Conservation (phyloP, 2,797 vertebrate species). For the Cacajao melanocephalus region DNA sequence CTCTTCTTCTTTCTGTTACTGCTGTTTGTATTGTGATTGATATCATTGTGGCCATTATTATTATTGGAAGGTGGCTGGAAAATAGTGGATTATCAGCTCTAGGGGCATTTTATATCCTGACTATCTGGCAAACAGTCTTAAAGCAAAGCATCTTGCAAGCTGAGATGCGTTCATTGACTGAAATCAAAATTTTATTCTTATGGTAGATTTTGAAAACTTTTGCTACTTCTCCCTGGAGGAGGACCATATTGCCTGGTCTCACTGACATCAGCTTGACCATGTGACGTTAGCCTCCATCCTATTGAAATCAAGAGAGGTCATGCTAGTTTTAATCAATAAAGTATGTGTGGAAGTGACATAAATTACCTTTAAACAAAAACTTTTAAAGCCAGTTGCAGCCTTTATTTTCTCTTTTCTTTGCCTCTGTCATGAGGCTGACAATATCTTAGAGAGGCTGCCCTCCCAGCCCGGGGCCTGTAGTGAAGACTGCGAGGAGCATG, state of each 20-base stretch:
- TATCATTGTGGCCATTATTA: not conserved
- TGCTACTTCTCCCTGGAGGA: not conserved
- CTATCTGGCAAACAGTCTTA: not conserved
- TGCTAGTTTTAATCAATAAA: not conserved
- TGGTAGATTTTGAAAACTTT: not conserved
- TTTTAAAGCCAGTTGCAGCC: not conserved
- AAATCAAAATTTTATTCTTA: not conserved
- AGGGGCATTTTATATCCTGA: not conserved
- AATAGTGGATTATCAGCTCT: not conserved
- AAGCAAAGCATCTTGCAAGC: not conserved
- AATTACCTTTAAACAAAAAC: conserved; percentile 8
- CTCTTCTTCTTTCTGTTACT: not conserved
- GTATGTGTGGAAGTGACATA: not conserved
- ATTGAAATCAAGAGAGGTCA: not conserved
- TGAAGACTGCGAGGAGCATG: not conserved
- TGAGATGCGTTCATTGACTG: not conserved
- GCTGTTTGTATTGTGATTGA: not conserved
- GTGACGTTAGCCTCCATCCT: not conserved
- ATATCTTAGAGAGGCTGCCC: not conserved
- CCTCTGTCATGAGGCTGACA: not conserved
- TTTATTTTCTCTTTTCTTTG: not conserved
- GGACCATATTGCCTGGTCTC: not conserved
- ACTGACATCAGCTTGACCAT: not conserved
- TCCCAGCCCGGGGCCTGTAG: not conserved
- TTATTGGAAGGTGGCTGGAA: not conserved